Conservation (phyloP, 2,888 invertebrate species). For the Trissolcus japonicus region DNA sequence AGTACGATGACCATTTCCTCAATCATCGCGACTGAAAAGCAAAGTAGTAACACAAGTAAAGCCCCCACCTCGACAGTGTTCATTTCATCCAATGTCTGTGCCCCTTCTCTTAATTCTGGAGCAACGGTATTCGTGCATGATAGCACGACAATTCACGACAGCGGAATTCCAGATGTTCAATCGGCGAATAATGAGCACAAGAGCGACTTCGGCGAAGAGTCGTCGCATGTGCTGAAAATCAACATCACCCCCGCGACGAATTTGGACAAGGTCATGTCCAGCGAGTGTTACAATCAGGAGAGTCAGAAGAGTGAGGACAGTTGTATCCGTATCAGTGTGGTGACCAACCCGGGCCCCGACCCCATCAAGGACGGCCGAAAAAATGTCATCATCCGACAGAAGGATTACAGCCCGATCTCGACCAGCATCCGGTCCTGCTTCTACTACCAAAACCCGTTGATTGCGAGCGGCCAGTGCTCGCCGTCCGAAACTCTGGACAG, state of each 20-base stretch:
- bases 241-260: conserved; percentile 82
- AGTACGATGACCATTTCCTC: conserved; percentile 70
- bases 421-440: conserved; percentile 78
- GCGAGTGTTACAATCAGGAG: conserved; percentile 66
- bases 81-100: conserved; percentile 56
- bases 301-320: conserved; percentile 29
- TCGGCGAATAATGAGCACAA: conserved; percentile 63
- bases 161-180: conserved; percentile 69
- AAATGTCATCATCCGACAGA: not conserved
- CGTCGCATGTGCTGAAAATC: conserved; percentile 83
- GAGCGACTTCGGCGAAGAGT: conserved; percentile 27
- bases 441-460: conserved; percentile 80
- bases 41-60: conserved; percentile 61
- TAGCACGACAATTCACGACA: conserved; percentile 72
- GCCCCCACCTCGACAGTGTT: conserved; percentile 66
- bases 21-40: conserved; percentile 63
- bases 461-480: conserved; percentile 89
- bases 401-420: conserved; percentile 54
- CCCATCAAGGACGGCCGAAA: conserved; percentile 2
- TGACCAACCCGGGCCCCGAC: conserved; percentile 66
- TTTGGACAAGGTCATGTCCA: conserved; percentile 70
- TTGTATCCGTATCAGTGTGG: conserved; percentile 78
- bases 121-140: conserved; percentile 77
- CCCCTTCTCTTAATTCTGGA: conserved; percentile 66
- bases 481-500: conserved; percentile 90